Evolutionary conservation across 2,797 vertebrate species (phyloP), one percentile per base, ranked within the genome.

Genomic region (Mormyrops attenuatus): DNA sequence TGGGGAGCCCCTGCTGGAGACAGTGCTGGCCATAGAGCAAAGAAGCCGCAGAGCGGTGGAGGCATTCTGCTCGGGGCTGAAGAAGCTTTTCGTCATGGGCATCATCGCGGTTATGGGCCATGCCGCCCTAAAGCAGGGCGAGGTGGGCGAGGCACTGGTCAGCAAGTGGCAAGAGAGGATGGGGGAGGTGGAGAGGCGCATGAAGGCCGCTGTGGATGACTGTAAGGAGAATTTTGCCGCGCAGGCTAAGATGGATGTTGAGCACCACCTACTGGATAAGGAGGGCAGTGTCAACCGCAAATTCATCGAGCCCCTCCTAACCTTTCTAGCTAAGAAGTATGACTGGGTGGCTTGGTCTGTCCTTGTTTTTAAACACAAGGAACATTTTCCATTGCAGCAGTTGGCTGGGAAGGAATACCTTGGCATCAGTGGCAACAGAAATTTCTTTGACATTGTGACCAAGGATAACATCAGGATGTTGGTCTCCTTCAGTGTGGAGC

Each of bases 331-430:
- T 1, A 94, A 95, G 90, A 96, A 97, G 80, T 97, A 96, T 4
- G 95, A 97, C 92, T 97, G 96, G 96, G 95, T 97, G 13, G 94
- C 63, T 47, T 97, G 96, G 96, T 96, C 96, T 84, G 91, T 97
- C 86, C 89, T 95, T 44, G 94, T 94, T 63, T 95, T 96, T 90
- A 91, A 66, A 2, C 88, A 95, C 22, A 90, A 90, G 85, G 96
- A 93, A n/a, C 91, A 95, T 89, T 95, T 95, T 93, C 94, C 96
- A 89, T 96, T 95, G 94, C 96, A 96, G 93, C 96, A 95, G 95
- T 89, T 96, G 88, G 95, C 96, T 3, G 96, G 96, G 5, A 95
- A 95, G 91, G 95, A 95, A 80, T 96, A 93, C 91, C 95, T 96
- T 0, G 95, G 95, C 13, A 95, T 88, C 22, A 90, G 93, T 0